Evolutionary conservation across 2,113 vertebrate species (phyloP).

Genomic region (Lanius collurio): DNA sequence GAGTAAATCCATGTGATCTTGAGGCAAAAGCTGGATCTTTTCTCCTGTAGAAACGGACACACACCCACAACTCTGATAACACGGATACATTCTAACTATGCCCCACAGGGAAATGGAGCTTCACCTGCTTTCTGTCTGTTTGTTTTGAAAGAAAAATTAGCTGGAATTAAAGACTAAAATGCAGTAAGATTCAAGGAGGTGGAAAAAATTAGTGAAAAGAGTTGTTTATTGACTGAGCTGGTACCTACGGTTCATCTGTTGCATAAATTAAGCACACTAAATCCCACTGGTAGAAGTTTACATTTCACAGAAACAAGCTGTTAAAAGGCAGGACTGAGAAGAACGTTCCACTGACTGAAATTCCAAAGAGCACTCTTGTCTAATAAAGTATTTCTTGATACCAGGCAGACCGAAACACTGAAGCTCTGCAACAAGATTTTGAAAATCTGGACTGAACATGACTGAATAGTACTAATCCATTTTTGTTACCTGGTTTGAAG

Average conservation of each 20-base stretch:
- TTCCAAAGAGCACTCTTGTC: not conserved
- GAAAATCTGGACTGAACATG: not conserved
- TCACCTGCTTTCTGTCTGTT: not conserved
- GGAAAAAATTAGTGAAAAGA: not conserved
- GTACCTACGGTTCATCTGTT: not conserved
- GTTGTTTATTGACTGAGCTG: not conserved
- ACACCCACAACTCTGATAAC: not conserved
- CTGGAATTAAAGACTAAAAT: not conserved
- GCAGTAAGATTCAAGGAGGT: not conserved
- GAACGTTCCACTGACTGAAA: not conserved
- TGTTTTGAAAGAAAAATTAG: not conserved
- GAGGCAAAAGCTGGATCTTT: not conserved
- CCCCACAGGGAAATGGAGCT: not conserved
- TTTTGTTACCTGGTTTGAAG: not conserved
- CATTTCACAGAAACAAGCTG: not conserved
- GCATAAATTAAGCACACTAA: not conserved
- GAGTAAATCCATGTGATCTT: not conserved
- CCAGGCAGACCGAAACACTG: not conserved
- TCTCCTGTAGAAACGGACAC: not conserved
- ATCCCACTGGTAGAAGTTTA: not conserved
- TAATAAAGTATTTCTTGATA: not conserved
- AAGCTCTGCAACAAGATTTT: not conserved
- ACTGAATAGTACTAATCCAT: not conserved
- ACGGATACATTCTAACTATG: not conserved
- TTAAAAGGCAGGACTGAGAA: not conserved